Base-by-base conservation (phyloP, 1,140 invertebrate genomes). In the Pachyrhynchus sulphureomaculatus region DNA sequence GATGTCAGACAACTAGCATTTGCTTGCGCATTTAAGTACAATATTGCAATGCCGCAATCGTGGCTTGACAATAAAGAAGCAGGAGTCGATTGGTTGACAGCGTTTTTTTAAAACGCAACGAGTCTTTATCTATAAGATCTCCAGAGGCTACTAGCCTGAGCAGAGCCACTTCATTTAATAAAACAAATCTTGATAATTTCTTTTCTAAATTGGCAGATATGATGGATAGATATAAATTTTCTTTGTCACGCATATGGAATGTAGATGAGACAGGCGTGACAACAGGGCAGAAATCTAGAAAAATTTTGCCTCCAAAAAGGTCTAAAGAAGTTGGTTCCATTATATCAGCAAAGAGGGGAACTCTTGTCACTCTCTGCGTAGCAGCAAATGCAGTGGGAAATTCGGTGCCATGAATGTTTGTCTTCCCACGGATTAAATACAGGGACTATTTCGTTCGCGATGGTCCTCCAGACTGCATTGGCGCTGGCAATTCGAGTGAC, bases 111-210 rank as follows among this genome's bases (percentile, higher is more conserved):
- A 75, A 74, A 64, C 61, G 78, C 65, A 74, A 81, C 55, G 69
- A 71, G 12, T 47, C 57, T 58, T 59, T 82, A 15, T 78, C 77
- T 17, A 51, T 80, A 23, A 64, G 76, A 33, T 69, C 49, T 49
- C 76, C 78, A 45, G 72, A 80, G 62, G 72, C 75, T 60, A 79
- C 78, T 10, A 80, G 78, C 51, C n/a, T n/a, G n/a, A n/a, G n/a
- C n/a, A n/a, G n/a, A n/a, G n/a, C n/a, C n/a, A n/a, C n/a, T n/a
- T n/a, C 73, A 47, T 81, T 81, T 64, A 83, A 82, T 68, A 71
- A 64, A 66, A 68, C 17, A 42, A 81, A 79, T 53, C 76, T 78
- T 2, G 34, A 65, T 39, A 29, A 24, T 47, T 76, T 77, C 64
- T 72, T 62, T 53, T n/a, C n/a, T n/a, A n/a, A n/a, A n/a, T n/a